phyloP scores from a whole-genome alignment of 2,113 vertebrate genomes.

The Megalops atlanticus region DNA sequence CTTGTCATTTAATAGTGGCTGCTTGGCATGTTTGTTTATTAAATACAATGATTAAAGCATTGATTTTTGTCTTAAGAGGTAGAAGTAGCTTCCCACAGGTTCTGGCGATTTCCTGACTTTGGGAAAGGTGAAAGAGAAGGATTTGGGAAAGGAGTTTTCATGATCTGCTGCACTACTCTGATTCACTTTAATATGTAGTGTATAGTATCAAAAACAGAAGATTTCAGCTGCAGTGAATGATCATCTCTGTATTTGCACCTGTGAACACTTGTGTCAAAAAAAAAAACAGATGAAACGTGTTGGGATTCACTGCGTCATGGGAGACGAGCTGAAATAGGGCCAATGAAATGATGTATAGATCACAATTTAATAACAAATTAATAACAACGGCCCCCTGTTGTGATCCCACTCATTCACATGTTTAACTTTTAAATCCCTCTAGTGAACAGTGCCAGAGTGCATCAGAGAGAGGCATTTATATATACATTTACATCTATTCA shows the following conservation, averaged over 20 bases:
- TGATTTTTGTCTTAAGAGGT: not conserved
- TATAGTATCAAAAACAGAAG: not conserved
- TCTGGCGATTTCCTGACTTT: not conserved
- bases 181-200: not conserved
- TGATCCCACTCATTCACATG: not conserved
- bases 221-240: not conserved
- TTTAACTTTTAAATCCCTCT: not conserved
- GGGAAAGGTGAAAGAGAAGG: too few species aligned
- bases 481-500: too few species aligned
- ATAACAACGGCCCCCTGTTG: not conserved
- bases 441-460: not conserved
- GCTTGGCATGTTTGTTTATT: constrained; percentile 1
- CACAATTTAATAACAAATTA: not conserved
- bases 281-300: not conserved
- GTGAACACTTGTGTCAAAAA: not conserved
- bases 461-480: not conserved
- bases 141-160: too few species aligned
- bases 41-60: not conserved
- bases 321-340: not conserved
- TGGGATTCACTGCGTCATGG: too few species aligned
- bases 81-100: not conserved
- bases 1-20: not conserved
- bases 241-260: not conserved
- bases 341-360: constrained; percentile 3
- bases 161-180: not conserved